Conservation (phyloP, 2,113 vertebrate genomes). For the Heptranchias perlo region DNA sequence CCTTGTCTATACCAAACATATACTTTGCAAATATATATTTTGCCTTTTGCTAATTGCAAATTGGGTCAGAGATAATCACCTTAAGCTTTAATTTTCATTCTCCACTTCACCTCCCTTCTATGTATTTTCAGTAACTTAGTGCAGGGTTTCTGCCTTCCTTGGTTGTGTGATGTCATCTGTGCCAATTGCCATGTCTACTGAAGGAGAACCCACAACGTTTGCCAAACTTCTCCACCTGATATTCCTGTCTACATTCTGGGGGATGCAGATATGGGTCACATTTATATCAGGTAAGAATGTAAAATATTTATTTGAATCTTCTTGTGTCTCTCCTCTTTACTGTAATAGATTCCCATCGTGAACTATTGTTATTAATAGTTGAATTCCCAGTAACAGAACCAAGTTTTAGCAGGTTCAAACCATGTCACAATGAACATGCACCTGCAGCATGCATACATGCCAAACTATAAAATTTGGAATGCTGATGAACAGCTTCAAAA, state of each 20-base stretch:
- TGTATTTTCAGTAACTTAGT: background rate
- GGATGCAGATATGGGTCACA: slow-evolving; percentile 75
- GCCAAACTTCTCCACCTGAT: slow-evolving; percentile 67
- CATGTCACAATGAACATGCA: background rate
- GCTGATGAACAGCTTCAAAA: too few relatives aligned
- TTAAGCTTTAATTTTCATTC: background rate
- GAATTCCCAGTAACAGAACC: background rate
- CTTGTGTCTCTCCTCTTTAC: slow-evolving; percentile 39
- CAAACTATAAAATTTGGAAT: too few relatives aligned
- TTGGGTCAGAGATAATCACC: background rate
- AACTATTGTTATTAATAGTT: background rate
- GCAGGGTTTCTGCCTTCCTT: background rate
- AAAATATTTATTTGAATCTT: too few relatives aligned
- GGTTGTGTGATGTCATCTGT: background rate
- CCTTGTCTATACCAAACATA: background rate
- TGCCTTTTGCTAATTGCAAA: background rate
- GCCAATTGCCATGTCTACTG: accelerated
- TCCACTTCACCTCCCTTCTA: background rate
- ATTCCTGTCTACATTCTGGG: slow-evolving; percentile 71
- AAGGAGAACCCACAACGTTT: slow-evolving; percentile 50
- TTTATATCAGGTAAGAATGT: slow-evolving; percentile 69
- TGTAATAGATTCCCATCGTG: background rate
- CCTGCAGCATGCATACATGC: background rate
- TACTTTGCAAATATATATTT: background rate
- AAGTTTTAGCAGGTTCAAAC: background rate